Percentiles rank a stretch among this genome's conserved stretches.
phyloP scores from a whole-genome alignment of 2,888 invertebrate genomes.

The Lithophane semibrunnea region DNA sequence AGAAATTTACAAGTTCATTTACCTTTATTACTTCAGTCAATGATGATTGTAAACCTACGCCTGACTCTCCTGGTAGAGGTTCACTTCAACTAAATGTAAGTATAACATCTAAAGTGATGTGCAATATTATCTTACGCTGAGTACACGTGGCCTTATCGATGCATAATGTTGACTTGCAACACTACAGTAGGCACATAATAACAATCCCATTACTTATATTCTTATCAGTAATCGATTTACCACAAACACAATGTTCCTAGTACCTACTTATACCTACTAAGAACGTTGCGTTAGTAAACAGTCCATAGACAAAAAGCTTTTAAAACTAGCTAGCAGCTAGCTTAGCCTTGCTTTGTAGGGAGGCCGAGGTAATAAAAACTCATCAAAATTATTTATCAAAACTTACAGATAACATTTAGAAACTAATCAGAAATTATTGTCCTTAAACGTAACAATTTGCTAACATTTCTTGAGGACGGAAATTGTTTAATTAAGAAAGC shows the following conservation, averaged over 20 bases:
- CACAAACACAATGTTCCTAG: slow-evolving; percentile 10
- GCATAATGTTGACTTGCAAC: slow-evolving; percentile 27
- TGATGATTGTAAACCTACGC: not conserved
- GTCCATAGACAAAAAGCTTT: not conserved
- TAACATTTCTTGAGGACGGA: not conserved
- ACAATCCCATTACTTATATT: slow-evolving; percentile 28
- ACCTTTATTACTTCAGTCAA: slow-evolving; percentile 5
- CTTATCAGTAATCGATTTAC: slow-evolving; percentile 39
- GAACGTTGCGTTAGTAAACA: slow-evolving; percentile 7
- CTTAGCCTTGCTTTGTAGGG: no score
- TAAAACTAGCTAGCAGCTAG: not conserved
- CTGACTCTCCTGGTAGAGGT: not conserved
- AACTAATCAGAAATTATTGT: not conserved
- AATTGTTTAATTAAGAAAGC: slow-evolving; percentile 7
- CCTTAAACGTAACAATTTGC: not conserved
- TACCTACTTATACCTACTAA: not conserved
- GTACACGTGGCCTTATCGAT: slow-evolving; percentile 38
- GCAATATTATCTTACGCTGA: slow-evolving; percentile 31
- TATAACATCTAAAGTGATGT: slow-evolving; percentile 12
- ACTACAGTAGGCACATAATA: slow-evolving; percentile 10
- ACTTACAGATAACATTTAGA: not conserved
- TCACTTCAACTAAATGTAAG: not conserved
- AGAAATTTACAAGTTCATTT: not conserved
- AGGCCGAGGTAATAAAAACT: no score
- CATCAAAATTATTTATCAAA: not conserved